These are phyloP conservation scores for Lithobates sylvaticus DNA, from an alignment of 2,797 vertebrate genomes.

Conservation along the genomic window DNA sequence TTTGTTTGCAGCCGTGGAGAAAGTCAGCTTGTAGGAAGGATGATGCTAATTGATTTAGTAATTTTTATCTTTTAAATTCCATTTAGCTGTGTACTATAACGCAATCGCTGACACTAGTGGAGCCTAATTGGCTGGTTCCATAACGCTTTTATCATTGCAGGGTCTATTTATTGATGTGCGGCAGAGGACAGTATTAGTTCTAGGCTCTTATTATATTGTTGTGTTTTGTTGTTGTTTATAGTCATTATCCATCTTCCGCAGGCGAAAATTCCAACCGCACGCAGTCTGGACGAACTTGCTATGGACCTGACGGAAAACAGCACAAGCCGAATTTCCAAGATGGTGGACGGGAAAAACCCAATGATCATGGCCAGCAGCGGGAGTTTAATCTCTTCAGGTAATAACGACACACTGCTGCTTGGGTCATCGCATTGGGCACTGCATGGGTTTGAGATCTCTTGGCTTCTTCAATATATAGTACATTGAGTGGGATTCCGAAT, in stretches of 20 bases:
- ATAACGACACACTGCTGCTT: neutral
- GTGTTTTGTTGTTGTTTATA: neutral
- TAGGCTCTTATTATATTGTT: neutral
- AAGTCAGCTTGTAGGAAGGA: neutral
- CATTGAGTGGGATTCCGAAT: too few relatives aligned
- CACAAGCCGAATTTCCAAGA: conserved; percentile 82
- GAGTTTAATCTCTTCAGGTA: conserved; percentile 95
- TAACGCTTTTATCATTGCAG: neutral
- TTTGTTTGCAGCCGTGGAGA: neutral
- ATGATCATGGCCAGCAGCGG: conserved; percentile 96
- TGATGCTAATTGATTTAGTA: neutral
- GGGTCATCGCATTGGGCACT: too few relatives aligned
- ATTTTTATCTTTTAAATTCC: conserved; percentile 12
- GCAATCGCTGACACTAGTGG: conserved; percentile 1
- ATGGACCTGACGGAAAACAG: conserved; percentile 91
- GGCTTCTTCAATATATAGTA: too few relatives aligned
- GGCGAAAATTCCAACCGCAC: conserved; percentile 90
- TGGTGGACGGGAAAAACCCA: conserved; percentile 86
- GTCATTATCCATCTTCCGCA: conserved; percentile 64
- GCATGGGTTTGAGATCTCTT: too few relatives aligned
- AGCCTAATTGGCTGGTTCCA: neutral
- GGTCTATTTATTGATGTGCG: neutral
- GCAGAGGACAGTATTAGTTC: neutral
- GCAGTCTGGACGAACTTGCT: conserved; percentile 92
- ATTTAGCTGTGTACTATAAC: neutral